A percentile compares a stretch with the other conserved stretches of the same genome.
phyloP scores from a whole-genome alignment of 2,113 vertebrate genomes.

The Erythrocercus mccallii region DNA sequence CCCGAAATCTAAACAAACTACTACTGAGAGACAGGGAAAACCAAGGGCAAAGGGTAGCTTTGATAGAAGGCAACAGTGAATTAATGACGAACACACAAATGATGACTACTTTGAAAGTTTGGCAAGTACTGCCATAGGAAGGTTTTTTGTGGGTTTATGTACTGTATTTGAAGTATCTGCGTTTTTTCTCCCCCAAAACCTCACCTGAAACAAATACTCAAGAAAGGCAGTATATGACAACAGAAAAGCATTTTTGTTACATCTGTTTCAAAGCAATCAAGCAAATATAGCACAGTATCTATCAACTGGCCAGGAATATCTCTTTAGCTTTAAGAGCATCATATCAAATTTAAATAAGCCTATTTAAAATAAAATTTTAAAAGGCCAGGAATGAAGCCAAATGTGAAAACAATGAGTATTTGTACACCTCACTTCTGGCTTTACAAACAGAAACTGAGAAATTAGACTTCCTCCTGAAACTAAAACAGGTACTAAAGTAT shows the following conservation, averaged over 20 bases:
- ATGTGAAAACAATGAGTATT: background rate
- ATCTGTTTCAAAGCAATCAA: background rate
- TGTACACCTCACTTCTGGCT: background rate
- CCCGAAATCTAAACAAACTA: background rate
- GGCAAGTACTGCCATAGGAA: background rate
- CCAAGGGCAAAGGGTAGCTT: background rate
- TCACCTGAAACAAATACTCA: background rate
- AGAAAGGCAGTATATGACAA: background rate
- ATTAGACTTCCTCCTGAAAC: background rate
- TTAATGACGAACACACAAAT: background rate
- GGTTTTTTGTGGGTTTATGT: background rate
- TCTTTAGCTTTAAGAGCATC: background rate
- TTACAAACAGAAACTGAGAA: background rate
- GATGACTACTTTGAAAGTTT: background rate
- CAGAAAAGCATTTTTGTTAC: background rate
- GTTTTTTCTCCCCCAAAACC: background rate
- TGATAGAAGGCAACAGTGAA: background rate
- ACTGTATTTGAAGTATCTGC: background rate
- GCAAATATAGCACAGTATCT: background rate
- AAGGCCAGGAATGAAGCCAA: background rate
- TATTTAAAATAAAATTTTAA: background rate
- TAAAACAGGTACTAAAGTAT: background rate
- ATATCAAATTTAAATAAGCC: background rate
- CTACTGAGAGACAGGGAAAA: background rate
- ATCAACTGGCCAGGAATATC: background rate